phyloP scores from a whole-genome alignment of 2,113 vertebrate genomes.

The Stictonetta naevosa region DNA sequence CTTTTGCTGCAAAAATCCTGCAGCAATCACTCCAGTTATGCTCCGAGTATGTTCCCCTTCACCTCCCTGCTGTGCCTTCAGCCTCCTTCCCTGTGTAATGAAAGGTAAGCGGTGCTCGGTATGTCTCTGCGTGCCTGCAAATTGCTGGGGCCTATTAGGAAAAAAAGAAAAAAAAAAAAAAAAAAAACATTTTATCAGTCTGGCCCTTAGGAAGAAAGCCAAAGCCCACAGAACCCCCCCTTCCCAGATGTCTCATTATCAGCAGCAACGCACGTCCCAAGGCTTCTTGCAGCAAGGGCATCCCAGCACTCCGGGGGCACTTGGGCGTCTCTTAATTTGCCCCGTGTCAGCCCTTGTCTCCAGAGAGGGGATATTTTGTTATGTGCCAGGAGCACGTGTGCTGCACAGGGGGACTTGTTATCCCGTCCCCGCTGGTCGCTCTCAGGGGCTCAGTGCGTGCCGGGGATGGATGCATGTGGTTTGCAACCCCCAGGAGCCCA shows the following conservation, averaged over 20 bases:
- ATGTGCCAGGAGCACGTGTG: slow-evolving; percentile 6
- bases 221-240: neutral
- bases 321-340: slow-evolving; percentile 66
- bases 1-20: neutral
- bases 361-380: slow-evolving; percentile 73
- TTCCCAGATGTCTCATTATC: neutral
- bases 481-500: neutral
- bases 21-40: neutral
- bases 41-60: neutral
- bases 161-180: neutral
- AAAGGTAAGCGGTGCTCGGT: neutral
- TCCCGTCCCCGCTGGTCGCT: neutral
- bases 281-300: accelerated
- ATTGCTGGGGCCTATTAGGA: slow-evolving; percentile 22
- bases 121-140: slow-evolving; percentile 10
- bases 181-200: neutral
- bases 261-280: neutral
- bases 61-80: neutral
- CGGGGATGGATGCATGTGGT: neutral
- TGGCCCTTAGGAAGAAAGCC: neutral
- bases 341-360: slow-evolving; percentile 49
- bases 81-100: neutral
- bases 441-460: neutral
- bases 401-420: slow-evolving; percentile 55
- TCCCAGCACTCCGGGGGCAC: neutral